phyloP scores from a whole-genome alignment of 2,113 vertebrate species.

The Alligator mississippiensis region DNA sequence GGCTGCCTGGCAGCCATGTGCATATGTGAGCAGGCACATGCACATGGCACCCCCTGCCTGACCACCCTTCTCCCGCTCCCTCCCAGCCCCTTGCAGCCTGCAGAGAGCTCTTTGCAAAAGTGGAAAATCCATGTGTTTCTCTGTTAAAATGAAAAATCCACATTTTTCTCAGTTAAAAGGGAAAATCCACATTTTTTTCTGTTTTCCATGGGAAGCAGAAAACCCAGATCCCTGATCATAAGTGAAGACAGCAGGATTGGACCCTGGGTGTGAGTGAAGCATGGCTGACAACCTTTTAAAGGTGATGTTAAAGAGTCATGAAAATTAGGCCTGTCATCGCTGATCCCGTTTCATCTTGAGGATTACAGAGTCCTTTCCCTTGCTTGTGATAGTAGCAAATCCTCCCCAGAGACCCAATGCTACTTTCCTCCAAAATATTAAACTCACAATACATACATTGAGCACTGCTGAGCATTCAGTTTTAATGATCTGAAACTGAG shows the following conservation, averaged over 20 bases:
- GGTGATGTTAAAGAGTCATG: not conserved
- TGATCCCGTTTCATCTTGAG: not conserved
- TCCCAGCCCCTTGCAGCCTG: not conserved
- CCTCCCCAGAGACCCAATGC: not conserved
- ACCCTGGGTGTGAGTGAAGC: rapidly evolving
- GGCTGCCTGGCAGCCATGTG: too few species aligned
- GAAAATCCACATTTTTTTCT: not conserved
- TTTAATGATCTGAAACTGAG: conserved; percentile 40
- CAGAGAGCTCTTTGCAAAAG: not conserved
- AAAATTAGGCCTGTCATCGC: not conserved
- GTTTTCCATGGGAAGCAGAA: too few species aligned
- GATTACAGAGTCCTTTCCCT: not conserved
- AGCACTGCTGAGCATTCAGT: not conserved
- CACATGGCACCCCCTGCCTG: too few species aligned
- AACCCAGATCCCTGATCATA: not conserved
- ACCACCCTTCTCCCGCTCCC: too few species aligned
- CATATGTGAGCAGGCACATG: too few species aligned
- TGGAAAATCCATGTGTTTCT: not conserved
- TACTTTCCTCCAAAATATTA: not conserved
- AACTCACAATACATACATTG: not conserved
- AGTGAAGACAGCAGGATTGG: not conserved
- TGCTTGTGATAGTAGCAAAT: rapidly evolving
- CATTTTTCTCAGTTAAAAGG: not conserved
- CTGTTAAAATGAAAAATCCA: not conserved
- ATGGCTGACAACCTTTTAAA: not conserved